phyloP scores from a whole-genome alignment of 1,140 invertebrate species.

The Drosophila ohnishii region DNA sequence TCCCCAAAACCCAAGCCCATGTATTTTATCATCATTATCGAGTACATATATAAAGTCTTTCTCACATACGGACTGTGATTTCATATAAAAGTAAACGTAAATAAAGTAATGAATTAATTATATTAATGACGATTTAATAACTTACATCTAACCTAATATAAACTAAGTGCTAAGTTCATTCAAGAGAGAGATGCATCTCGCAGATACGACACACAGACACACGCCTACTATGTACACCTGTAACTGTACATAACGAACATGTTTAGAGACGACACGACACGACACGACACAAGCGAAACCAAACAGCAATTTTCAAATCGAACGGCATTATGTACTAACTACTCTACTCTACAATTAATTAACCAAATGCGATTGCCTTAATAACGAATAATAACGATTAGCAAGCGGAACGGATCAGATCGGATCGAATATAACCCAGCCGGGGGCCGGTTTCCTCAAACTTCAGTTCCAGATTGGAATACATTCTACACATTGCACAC shows the following conservation, averaged over 20 bases:
- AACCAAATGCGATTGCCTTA: conserved; percentile 58
- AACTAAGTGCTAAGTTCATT: conserved; percentile 37
- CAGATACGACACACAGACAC: conserved; percentile 10
- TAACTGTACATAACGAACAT: conserved; percentile 16
- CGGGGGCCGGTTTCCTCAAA: conserved; percentile 69
- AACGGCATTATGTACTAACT: conserved; percentile 38
- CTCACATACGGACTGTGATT: conserved; percentile 83
- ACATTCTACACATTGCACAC: conserved; percentile 18
- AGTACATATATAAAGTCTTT: conserved; percentile 79
- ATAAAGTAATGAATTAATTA: conserved; percentile 56
- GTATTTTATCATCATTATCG: conserved; percentile 69
- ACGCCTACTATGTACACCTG: conserved; percentile 6
- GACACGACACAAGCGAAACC: conserved; percentile 15
- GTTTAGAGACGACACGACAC: neutral
- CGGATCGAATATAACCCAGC: conserved; percentile 30
- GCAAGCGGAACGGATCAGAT: conserved; percentile 1
- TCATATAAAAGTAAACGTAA: conserved; percentile 63
- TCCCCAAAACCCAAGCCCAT: conserved; percentile 27
- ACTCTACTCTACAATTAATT: conserved; percentile 50
- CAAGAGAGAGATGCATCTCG: conserved; percentile 10
- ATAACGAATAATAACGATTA: conserved; percentile 43
- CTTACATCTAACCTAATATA: conserved; percentile 49
- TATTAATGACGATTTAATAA: conserved; percentile 46
- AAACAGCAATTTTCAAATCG: conserved; percentile 43
- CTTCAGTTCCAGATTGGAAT: conserved; percentile 49